Conservation (phyloP, 92 coral and sea anemone species). For the Epizoanthus illoricatus region DNA sequence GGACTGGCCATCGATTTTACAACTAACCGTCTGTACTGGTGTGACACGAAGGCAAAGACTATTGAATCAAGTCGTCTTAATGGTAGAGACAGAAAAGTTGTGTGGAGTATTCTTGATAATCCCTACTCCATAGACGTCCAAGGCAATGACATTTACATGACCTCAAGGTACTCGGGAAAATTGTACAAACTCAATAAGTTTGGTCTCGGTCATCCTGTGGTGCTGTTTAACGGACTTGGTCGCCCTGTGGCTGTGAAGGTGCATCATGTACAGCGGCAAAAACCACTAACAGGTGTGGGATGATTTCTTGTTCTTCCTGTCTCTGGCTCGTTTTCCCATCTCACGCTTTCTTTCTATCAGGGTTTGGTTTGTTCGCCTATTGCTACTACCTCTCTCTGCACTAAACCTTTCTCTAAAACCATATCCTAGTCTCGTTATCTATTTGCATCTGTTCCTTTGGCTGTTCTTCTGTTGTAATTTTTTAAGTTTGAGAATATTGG, state of each 20-base stretch:
- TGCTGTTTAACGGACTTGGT: constrained; percentile 54
- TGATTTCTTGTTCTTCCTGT: background rate
- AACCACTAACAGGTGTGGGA: constrained; percentile 48
- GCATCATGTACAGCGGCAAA: constrained; percentile 74
- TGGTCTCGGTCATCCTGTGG: constrained; percentile 66
- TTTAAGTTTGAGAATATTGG: no score
- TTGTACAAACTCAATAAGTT: constrained; percentile 74
- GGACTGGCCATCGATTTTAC: constrained; percentile 77
- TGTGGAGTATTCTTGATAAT: constrained; percentile 43
- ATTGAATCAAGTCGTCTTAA: constrained; percentile 59
- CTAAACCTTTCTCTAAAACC: no score
- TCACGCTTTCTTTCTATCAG: background rate
- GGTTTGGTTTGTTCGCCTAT: no score
- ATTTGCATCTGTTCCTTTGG: no score
- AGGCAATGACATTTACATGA: constrained; percentile 69
- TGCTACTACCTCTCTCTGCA: no score
- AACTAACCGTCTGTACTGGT: constrained; percentile 75
- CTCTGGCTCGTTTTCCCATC: no score
- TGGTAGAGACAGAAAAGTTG: constrained; percentile 66
- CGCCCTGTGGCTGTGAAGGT: constrained; percentile 72
- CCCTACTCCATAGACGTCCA: constrained; percentile 80
- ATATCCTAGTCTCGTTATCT: no score
- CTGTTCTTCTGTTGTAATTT: no score
- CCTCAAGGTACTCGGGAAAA: constrained; percentile 51
- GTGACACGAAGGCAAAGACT: constrained; percentile 70